These are phyloP conservation scores for Ochropacha duplaris DNA, from an alignment of 2,888 invertebrate species.

Conservation along the genomic window DNA sequence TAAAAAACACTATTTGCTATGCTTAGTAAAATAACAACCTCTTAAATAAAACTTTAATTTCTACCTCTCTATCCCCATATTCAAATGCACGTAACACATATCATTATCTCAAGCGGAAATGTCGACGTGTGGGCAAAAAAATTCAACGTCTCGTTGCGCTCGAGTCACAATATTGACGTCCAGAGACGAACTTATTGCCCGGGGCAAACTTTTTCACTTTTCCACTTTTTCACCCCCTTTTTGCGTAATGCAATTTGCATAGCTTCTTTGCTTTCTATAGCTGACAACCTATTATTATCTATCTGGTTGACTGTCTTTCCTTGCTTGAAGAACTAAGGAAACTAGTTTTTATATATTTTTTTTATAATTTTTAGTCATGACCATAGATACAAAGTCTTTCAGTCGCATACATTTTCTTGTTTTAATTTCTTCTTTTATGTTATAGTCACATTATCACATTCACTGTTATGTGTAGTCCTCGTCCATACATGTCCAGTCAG, in stretches of 20 bases:
- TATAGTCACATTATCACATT: no score
- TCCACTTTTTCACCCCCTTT: not conserved
- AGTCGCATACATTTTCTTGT: no score
- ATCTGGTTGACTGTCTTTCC: not conserved
- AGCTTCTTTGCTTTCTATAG: not conserved
- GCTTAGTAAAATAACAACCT: no score
- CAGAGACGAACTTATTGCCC: not conserved
- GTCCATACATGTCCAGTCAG: no score
- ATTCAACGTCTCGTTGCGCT: slow-evolving; percentile 39
- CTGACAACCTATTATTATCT: not conserved
- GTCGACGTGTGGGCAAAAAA: slow-evolving; percentile 41
- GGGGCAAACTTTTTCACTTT: not conserved
- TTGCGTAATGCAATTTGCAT: not conserved
- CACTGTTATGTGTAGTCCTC: no score
- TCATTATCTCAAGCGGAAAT: slow-evolving; percentile 41
- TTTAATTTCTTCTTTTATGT: no score
- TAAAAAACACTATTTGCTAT: no score
- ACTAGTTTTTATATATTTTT: not conserved
- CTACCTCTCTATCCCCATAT: not conserved
- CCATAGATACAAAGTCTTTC: no score
- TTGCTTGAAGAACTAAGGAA: not conserved
- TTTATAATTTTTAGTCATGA: no score
- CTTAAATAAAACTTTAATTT: not conserved
- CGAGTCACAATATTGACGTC: slow-evolving; percentile 47
- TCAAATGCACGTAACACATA: slow-evolving; percentile 26